phyloP scores from a whole-genome alignment of 2,888 invertebrate genomes.

The Stenodera caucasica region DNA sequence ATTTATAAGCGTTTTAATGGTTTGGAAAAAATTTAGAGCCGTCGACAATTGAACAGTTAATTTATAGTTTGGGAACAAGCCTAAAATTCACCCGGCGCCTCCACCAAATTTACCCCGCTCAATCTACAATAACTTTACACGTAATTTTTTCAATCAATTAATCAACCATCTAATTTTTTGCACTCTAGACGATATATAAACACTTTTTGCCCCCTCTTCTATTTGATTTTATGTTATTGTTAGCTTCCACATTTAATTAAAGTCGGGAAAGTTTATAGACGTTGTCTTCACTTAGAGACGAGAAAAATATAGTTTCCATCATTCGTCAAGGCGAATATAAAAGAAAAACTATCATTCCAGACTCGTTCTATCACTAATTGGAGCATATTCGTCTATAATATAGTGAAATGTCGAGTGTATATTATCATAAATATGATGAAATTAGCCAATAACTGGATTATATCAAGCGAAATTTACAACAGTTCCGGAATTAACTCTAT shows the following conservation, averaged over 20 bases:
- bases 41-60: slow-evolving; percentile 5
- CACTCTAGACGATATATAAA: too few relatives aligned
- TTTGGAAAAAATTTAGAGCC: slow-evolving; percentile 24
- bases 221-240: not conserved
- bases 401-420: not conserved
- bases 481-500: not conserved
- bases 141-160: too few relatives aligned
- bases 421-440: not conserved
- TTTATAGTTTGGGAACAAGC: not conserved
- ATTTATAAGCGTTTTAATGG: slow-evolving; percentile 29
- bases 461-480: not conserved
- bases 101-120: not conserved
- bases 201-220: not conserved
- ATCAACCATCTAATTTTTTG: too few relatives aligned
- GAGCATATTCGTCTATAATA: not conserved
- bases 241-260: not conserved
- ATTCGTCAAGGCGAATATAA: too few relatives aligned
- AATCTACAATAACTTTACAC: too few relatives aligned
- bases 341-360: too few relatives aligned
- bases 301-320: too few relatives aligned
- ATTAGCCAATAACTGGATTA: not conserved
- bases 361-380: too few relatives aligned
- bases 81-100: not conserved
- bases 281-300: not conserved
- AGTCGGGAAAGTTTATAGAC: not conserved